phyloP scores from a whole-genome alignment of 2,888 invertebrate species.

The Holacanthella duospinosa region DNA sequence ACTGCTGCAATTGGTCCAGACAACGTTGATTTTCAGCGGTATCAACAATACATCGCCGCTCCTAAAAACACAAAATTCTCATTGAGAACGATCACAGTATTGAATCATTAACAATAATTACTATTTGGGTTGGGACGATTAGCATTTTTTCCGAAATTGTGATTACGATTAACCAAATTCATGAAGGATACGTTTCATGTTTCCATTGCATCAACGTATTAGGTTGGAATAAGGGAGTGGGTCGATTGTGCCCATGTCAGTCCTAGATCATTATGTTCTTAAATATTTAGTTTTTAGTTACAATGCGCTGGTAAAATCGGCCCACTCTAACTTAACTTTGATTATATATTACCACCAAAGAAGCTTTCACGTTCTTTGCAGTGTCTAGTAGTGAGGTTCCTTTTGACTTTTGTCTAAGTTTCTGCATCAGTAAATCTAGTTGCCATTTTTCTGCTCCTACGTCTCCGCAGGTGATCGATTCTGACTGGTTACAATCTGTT shows the following conservation, averaged over 20 bases:
- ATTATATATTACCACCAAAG: conserved; percentile 56
- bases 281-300: too few relatives aligned
- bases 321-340: neutral
- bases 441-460: too few relatives aligned
- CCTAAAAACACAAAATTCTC: conserved; percentile 48
- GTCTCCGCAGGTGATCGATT: too few relatives aligned
- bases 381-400: conserved; percentile 73
- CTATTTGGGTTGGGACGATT: too few relatives aligned
- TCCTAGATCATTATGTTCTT: too few relatives aligned
- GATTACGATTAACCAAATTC: too few relatives aligned
- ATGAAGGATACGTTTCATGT: too few relatives aligned
- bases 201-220: too few relatives aligned
- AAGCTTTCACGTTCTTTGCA: conserved; percentile 76
- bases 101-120: neutral
- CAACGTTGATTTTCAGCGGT: conserved; percentile 79
- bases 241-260: too few relatives aligned
- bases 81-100: conserved; percentile 9
- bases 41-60: conserved; percentile 79
- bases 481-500: too few relatives aligned
- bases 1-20: conserved; percentile 81
- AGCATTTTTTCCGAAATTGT: too few relatives aligned
- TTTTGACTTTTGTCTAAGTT: conserved; percentile 72
- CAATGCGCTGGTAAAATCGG: neutral
- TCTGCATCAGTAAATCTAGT: conserved; percentile 72
- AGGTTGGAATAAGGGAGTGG: too few relatives aligned